Percentiles rank a stretch among this genome's conserved stretches.
Evolutionary conservation across 2,797 vertebrate genomes (phyloP).

Genomic region (Poeciliopsis presidionis): DNA sequence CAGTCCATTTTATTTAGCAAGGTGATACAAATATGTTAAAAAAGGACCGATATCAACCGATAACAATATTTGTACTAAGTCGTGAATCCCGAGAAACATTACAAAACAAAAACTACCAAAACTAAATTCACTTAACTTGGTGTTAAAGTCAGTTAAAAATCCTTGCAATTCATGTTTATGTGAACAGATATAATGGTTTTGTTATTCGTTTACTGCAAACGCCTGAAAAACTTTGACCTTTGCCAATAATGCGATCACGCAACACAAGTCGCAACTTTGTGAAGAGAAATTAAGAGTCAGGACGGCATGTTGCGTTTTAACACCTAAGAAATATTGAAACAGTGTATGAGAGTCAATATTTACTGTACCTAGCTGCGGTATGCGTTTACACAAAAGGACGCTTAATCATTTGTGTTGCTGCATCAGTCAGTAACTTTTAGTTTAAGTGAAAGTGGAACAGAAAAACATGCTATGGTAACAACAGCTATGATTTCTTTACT

Average conservation of each 20-base stretch:
- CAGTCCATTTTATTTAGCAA: too few relatives aligned
- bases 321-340: background rate
- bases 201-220: background rate
- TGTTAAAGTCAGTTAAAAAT: background rate
- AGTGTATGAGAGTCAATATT: background rate
- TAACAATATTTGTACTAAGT: too few relatives aligned
- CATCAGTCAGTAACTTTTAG: background rate
- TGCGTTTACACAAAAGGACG: background rate
- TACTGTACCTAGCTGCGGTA: background rate
- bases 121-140: background rate
- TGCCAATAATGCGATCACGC: background rate
- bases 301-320: too few relatives aligned
- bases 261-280: background rate
- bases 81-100: too few relatives aligned
- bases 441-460: background rate
- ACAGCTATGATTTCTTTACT: background rate
- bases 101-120: too few relatives aligned
- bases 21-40: too few relatives aligned
- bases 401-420: background rate
- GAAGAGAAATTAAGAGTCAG: background rate
- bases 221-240: background rate
- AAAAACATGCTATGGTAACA: background rate
- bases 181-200: background rate
- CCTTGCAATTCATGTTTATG: too few relatives aligned
- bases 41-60: too few relatives aligned